A percentile compares a stretch with the other conserved stretches of the same genome.
phyloP scores from a whole-genome alignment of 2,888 invertebrate genomes.

The Neoaliturus tenellus region DNA sequence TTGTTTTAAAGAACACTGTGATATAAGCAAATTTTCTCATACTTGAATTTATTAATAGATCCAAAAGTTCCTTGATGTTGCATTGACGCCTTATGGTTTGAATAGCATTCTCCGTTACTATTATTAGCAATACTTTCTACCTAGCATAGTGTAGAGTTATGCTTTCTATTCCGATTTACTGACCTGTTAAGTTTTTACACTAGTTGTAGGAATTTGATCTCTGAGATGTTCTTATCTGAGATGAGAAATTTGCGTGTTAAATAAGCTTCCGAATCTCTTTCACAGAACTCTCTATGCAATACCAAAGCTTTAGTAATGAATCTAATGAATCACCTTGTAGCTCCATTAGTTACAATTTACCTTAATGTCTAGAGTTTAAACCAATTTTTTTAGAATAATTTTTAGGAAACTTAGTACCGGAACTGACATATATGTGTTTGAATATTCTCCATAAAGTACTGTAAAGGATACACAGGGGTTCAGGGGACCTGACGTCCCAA shows the following conservation, averaged over 20 bases:
- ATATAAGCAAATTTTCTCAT: not conserved
- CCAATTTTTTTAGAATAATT: not conserved
- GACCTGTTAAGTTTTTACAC: not conserved
- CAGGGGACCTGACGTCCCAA: too few relatives aligned
- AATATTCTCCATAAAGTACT: too few relatives aligned
- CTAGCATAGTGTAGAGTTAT: not conserved
- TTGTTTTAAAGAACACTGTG: not conserved
- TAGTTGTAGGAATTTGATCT: not conserved
- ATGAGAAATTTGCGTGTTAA: not conserved
- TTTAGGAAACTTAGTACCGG: not conserved
- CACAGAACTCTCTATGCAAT: not conserved
- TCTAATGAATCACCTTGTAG: not conserved
- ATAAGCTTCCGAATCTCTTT: constrained; percentile 12
- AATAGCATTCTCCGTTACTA: not conserved
- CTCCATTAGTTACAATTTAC: not conserved
- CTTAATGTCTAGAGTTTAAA: not conserved
- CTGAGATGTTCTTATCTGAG: not conserved
- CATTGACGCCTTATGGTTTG: constrained; percentile 14
- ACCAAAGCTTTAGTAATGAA: not conserved
- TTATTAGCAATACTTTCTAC: constrained; percentile 21
- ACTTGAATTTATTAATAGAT: not conserved
- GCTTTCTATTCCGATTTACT: not conserved
- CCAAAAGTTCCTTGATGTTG: not conserved
- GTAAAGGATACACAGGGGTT: too few relatives aligned
- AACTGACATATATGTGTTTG: too few relatives aligned